Percentiles rank a stretch among this genome's conserved stretches.
phyloP scores from a whole-genome alignment of 2,113 vertebrate species.

The Siniperca chuatsi region DNA sequence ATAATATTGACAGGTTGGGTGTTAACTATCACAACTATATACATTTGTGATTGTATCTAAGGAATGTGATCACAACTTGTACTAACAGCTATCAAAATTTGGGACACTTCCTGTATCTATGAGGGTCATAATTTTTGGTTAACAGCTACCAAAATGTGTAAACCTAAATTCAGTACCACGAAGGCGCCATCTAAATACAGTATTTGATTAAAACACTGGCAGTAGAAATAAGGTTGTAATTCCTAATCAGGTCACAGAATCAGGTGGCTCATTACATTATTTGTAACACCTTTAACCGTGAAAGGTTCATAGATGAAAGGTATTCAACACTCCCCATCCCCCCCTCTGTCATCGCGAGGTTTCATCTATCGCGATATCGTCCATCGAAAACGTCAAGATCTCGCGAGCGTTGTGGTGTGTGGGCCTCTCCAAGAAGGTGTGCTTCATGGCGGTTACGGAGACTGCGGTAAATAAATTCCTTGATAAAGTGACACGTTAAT shows the following conservation, averaged over 20 bases:
- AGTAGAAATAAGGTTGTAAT: neutral
- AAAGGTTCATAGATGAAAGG: neutral
- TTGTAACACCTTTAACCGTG: neutral
- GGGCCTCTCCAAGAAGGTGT: slow-evolving; percentile 77
- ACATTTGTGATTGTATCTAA: no score
- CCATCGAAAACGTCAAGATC: slow-evolving; percentile 32
- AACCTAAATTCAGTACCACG: neutral
- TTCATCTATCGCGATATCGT: slow-evolving; percentile 26
- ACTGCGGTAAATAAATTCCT: slow-evolving; percentile 83
- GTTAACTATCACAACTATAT: no score
- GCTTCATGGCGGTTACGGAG: slow-evolving; percentile 86
- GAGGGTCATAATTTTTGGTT: neutral
- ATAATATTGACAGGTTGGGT: no score
- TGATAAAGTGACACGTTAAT: slow-evolving; percentile 16
- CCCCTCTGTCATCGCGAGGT: neutral
- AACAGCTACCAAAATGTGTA: neutral
- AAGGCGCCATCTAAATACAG: neutral
- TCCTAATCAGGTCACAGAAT: neutral
- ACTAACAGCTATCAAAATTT: no score
- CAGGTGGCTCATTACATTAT: no score
- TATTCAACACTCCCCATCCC: neutral
- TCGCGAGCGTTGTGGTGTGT: slow-evolving; percentile 67
- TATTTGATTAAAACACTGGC: neutral
- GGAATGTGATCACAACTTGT: no score
- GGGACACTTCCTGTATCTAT: neutral